These are phyloP conservation scores for Helicoverpa assulta DNA, from an alignment of 2,888 invertebrate genomes.

Conservation along the genomic window DNA sequence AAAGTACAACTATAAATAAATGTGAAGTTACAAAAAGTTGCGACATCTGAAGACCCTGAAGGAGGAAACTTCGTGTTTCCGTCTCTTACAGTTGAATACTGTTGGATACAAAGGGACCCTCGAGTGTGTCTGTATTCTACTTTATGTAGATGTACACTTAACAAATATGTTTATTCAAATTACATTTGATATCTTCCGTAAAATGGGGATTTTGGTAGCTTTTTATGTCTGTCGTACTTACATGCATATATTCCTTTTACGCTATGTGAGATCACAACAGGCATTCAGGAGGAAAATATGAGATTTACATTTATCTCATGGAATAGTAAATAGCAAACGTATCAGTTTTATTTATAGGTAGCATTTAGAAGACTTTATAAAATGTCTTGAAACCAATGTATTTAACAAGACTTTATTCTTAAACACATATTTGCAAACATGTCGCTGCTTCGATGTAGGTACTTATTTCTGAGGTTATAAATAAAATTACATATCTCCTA, in stretches of 20 bases:
- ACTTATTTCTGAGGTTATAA: background rate
- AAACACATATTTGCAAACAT: background rate
- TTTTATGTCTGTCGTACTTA: constrained; percentile 1
- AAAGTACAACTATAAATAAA: constrained; percentile 31
- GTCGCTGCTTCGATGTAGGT: background rate
- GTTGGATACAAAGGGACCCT: constrained; percentile 15
- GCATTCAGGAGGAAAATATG: constrained; percentile 2
- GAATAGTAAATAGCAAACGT: background rate
- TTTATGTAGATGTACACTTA: constrained; percentile 20
- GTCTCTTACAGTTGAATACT: constrained; percentile 10
- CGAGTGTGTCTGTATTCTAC: background rate
- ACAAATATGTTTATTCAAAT: constrained; percentile 32
- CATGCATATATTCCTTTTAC: background rate
- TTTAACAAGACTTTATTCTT: background rate
- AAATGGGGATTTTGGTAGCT: constrained; percentile 10
- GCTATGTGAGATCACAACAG: background rate
- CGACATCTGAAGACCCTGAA: constrained; percentile 28
- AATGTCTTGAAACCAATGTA: background rate
- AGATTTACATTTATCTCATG: background rate
- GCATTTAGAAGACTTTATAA: too few relatives aligned
- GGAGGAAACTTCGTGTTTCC: constrained; percentile 32
- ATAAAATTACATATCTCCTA: background rate
- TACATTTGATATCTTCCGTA: constrained; percentile 16
- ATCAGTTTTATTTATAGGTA: background rate
- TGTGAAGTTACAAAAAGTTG: constrained; percentile 30